A percentile compares a stretch with the other conserved stretches of the same genome.
Evolutionary conservation across 2,888 invertebrate species (phyloP).

Genomic region (Drosophila quinaria): DNA sequence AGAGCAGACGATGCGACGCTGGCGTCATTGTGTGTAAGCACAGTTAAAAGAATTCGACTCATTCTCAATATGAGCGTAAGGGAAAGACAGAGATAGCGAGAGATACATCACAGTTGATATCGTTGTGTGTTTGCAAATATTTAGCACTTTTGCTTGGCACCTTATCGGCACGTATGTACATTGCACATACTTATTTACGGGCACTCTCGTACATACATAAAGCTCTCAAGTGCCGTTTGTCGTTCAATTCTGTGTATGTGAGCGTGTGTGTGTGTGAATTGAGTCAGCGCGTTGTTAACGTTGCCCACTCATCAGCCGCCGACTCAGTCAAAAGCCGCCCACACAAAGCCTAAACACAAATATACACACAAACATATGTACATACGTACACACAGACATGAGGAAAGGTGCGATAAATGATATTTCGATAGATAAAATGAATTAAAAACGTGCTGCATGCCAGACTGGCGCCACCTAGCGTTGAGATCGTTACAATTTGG

Average conservation of each 20-base stretch:
- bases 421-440: slow-evolving; percentile 33
- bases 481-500: slow-evolving; percentile 34
- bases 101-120: slow-evolving; percentile 32
- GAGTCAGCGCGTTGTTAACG: slow-evolving; percentile 63
- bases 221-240: slow-evolving; percentile 35
- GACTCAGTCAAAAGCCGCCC: slow-evolving; percentile 53
- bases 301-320: slow-evolving; percentile 59
- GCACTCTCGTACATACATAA: slow-evolving; percentile 2
- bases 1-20: slow-evolving; percentile 50
- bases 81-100: slow-evolving; percentile 17
- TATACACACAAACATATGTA: slow-evolving; percentile 5
- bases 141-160: slow-evolving; percentile 52
- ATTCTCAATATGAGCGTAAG: slow-evolving; percentile 8
- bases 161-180: slow-evolving; percentile 62
- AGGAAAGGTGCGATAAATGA: slow-evolving; percentile 55
- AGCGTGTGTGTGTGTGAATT: slow-evolving; percentile 41
- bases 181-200: neutral
- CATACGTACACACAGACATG: neutral
- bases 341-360: slow-evolving; percentile 31
- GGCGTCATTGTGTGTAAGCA: slow-evolving; percentile 14
- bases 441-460: slow-evolving; percentile 49
- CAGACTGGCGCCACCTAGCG: slow-evolving; percentile 56
- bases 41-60: slow-evolving; percentile 32
- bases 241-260: slow-evolving; percentile 21
- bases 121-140: slow-evolving; percentile 64